Conservation (phyloP, 1,140 invertebrate genomes). For the Drosophila willistoni region DNA sequence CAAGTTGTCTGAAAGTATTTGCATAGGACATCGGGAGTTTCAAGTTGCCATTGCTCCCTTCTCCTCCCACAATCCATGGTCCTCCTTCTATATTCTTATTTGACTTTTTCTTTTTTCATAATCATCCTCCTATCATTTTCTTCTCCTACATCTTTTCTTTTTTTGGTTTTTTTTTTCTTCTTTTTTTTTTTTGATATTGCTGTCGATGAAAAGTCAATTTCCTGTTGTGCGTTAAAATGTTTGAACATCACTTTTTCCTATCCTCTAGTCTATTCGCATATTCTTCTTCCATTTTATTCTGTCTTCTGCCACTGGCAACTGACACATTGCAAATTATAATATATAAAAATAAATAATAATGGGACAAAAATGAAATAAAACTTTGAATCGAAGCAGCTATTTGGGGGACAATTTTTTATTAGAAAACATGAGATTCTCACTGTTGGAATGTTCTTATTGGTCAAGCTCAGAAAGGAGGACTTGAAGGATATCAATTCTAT, state of each 20-base stretch:
- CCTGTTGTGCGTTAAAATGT: constrained; percentile 75
- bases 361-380: constrained; percentile 10
- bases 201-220: constrained; percentile 79
- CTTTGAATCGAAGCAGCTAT: neutral
- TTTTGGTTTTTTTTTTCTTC: neutral
- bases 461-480: no score
- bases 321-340: constrained; percentile 69
- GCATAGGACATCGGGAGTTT: constrained; percentile 52
- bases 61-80: neutral
- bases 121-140: neutral
- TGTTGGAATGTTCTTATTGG: neutral
- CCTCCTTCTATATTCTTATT: no score
- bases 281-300: constrained; percentile 1
- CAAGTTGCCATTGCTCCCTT: constrained; percentile 6
- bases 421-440: no score
- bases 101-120: neutral
- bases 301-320: constrained; percentile 50
- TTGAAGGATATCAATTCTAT: no score
- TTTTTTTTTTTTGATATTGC: constrained; percentile 24
- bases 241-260: constrained; percentile 38
- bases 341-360: constrained; percentile 3
- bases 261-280: neutral
- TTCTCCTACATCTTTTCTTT: neutral
- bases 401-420: no score
- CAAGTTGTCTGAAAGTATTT: constrained; percentile 70